These are phyloP conservation scores for Eucidaris tribuloides DNA, from an alignment of 35 echinoderm and acorn worm species.

Conservation along the genomic window DNA sequence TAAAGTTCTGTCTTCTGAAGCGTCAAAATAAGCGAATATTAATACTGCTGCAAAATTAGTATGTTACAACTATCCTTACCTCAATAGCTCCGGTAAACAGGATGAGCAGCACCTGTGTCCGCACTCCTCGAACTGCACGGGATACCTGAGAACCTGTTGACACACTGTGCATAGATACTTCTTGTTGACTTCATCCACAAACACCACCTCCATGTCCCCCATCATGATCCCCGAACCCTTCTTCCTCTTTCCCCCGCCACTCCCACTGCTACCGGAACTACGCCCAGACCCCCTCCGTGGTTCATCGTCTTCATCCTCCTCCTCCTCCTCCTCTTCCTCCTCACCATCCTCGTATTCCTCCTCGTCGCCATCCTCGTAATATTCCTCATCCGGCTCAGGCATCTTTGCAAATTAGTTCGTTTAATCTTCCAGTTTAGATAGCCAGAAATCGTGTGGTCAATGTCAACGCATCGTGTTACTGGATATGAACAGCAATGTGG, in stretches of 20 bases:
- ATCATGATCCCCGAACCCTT: conserved; percentile 55
- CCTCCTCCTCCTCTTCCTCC: conserved; percentile 15
- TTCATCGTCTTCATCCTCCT: conserved; percentile 1
- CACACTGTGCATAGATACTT: conserved; percentile 91
- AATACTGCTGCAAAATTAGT: no score
- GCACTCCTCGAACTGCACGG: conserved; percentile 94
- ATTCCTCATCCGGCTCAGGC: conserved; percentile 23
- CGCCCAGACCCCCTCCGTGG: conserved; percentile 50
- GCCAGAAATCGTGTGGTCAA: no score
- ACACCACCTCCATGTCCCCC: conserved; percentile 66
- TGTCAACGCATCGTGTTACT: no score
- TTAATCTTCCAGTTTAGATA: no score
- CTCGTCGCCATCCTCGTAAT: conserved; percentile 13
- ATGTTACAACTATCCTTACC: no score
- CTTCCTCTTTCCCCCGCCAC: conserved; percentile 14
- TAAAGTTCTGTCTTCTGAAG: no score
- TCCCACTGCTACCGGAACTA: conserved; percentile 38
- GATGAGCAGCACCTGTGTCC: conserved; percentile 88
- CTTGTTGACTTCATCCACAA: conserved; percentile 57
- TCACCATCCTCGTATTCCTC: background rate
- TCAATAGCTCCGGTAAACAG: conserved; percentile 74
- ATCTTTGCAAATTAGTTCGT: no score
- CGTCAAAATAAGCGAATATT: no score
- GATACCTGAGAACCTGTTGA: conserved; percentile 85
- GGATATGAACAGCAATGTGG: no score